Base-by-base conservation (phyloP, 2,888 invertebrate genomes). In the Drosophila picticornis region DNA sequence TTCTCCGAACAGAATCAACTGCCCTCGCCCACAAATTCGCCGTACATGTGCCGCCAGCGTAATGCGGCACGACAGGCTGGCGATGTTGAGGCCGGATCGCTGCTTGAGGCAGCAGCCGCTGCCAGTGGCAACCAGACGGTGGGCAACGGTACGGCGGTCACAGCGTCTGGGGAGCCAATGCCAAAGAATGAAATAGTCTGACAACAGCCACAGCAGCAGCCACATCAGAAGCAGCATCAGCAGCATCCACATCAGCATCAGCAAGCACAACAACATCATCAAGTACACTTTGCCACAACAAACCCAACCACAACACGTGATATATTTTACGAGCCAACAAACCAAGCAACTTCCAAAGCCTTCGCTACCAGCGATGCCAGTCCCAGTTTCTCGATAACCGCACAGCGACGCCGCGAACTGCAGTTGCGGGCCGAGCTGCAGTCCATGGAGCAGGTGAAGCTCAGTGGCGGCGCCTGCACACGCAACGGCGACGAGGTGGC, bases 21-120 rank as follows among this genome's bases (percentile, higher is more conserved):
- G 63, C 96, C 97, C 22, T 97, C 97, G 9, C 97, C 97, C 16
- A 95, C 95, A 60, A 96, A 96, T 83, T 96, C 97, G 27, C 97
- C 97, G 43, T 97, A 96, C 92, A 94, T 97, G 92, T 97, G 97
- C 92, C 95, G 97, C 66, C 97, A 97, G 91, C 94, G 97, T 70
- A 96, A 95, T 91, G 95, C 95, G 92, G 95, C 95, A 92, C 94
- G 95, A 71, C 93, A 93, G 81, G 86, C 92, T 13, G 93, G 91
- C 75, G 93, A 93, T 77, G 81, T 93, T 53, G 93, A 93, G 81
- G 91, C 93, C 52, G 93, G 93, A 56, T 93, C 93, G 48, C 83
- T 93, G 72, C 83, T 93, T 57, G 93, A 93, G 63, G 81, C 91
- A 40, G 80, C 89, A 63, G 81, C 91, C 38, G 80, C 89, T 16